Evolutionary conservation across 2,113 vertebrate species (phyloP).

Genomic region (Platanista minor): DNA sequence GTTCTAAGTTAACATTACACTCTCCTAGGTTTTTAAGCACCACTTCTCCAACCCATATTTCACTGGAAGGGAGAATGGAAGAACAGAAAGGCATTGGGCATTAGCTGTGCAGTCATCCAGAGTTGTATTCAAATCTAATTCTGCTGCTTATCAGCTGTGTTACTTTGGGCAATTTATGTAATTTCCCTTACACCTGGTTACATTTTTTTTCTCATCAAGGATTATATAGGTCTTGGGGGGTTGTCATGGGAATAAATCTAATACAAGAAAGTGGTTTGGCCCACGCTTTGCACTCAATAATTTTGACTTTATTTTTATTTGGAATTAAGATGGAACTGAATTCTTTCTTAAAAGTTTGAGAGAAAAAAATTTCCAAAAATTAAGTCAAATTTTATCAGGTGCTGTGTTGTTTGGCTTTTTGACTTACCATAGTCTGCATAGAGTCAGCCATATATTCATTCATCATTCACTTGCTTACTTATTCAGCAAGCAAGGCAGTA

Average conservation of each 20-base stretch:
- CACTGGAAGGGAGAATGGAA: background rate
- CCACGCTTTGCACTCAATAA: background rate
- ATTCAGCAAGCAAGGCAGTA: background rate
- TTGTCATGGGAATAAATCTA: constrained; percentile 12
- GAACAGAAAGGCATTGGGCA: background rate
- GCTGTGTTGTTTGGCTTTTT: background rate
- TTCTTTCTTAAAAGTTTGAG: background rate
- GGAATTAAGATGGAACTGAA: constrained; percentile 5
- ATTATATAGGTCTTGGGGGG: background rate
- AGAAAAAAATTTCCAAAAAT: background rate
- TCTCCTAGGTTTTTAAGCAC: background rate
- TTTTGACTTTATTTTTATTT: constrained; percentile 36
- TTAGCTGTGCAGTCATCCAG: background rate
- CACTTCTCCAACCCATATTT: background rate
- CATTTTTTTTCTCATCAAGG: constrained; percentile 25
- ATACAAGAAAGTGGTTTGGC: background rate
- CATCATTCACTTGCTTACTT: background rate
- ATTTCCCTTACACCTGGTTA: constrained; percentile 38
- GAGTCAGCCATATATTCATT: background rate
- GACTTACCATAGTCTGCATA: background rate
- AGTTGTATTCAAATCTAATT: background rate
- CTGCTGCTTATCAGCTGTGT: background rate
- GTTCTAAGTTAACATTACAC: background rate
- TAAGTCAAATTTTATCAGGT: background rate
- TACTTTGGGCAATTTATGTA: constrained; percentile 11